These are phyloP conservation scores for Prunella strophiata DNA, from an alignment of 2,797 vertebrate species.

Conservation along the genomic window DNA sequence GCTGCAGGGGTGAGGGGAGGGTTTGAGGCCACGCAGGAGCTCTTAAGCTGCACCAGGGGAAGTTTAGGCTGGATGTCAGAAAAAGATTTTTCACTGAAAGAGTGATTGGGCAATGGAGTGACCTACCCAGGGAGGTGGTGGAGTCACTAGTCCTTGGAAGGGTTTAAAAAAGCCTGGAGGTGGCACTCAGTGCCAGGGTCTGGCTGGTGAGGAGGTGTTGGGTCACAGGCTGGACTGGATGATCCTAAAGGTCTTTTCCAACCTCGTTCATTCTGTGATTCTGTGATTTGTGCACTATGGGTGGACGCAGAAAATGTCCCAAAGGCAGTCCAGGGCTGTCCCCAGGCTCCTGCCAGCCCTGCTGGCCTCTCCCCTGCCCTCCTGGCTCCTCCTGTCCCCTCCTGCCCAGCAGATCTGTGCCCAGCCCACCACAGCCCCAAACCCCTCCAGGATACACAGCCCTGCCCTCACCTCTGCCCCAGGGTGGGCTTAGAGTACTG, in stretches of 20 bases:
- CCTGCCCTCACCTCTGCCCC: not conserved
- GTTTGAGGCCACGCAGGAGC: not conserved
- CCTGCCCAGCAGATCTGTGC: not conserved
- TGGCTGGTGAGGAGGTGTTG: not conserved
- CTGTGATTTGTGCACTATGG: not conserved
- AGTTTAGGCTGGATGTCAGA: not conserved
- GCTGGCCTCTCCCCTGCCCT: not conserved
- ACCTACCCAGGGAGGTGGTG: not conserved
- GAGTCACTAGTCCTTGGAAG: not conserved
- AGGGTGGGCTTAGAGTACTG: not conserved
- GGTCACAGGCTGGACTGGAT: not conserved
- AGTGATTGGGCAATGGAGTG: fast-evolving
- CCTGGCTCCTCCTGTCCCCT: not conserved
- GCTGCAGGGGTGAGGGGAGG: not conserved
- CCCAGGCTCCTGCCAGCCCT: not conserved
- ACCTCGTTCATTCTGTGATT: not conserved
- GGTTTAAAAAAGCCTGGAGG: not conserved
- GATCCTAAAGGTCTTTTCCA: not conserved
- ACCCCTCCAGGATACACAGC: fast-evolving
- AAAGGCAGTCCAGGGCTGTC: not conserved
- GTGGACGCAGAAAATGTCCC: fast-evolving
- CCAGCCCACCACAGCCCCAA: not conserved
- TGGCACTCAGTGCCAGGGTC: not conserved
- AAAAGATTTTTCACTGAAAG: too few species aligned
- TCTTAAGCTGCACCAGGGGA: not conserved